These are phyloP conservation scores for Luperina nickerlii DNA, from an alignment of 2,888 invertebrate species.

Conservation along the genomic window DNA sequence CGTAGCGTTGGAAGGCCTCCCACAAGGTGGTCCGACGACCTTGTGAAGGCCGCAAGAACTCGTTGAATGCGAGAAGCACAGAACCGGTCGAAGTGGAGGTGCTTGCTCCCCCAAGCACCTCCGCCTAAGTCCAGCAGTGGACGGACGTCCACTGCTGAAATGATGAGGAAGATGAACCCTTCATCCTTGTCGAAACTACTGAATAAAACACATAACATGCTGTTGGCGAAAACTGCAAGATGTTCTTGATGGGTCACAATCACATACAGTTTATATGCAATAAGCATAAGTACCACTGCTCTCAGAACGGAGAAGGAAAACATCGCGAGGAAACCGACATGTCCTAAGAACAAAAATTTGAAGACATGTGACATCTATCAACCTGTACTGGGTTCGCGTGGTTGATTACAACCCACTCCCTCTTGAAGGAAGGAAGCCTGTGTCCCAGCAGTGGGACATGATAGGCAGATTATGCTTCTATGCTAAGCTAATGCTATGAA, in stretches of 20 bases:
- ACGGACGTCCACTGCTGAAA: no score
- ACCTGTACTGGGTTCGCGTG: not conserved
- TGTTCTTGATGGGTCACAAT: not conserved
- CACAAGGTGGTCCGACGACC: no score
- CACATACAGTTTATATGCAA: not conserved
- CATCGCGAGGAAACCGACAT: not conserved
- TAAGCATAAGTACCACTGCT: not conserved
- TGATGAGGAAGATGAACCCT: not conserved
- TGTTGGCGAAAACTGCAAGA: not conserved
- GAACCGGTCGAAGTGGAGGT: no score
- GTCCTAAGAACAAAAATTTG: not conserved
- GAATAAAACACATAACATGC: not conserved
- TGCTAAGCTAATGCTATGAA: not conserved
- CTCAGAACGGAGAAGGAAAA: not conserved
- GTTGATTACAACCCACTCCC: not conserved
- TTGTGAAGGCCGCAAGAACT: no score
- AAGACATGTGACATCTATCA: not conserved
- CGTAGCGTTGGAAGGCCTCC: no score
- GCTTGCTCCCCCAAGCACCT: no score
- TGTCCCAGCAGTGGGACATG: not conserved
- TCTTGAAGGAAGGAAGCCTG: no score
- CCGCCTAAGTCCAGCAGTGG: no score
- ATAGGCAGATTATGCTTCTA: not conserved
- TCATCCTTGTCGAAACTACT: not conserved
- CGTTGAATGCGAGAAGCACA: no score